Conservation (phyloP, 2,797 vertebrate species). For the Glossophaga mutica region DNA sequence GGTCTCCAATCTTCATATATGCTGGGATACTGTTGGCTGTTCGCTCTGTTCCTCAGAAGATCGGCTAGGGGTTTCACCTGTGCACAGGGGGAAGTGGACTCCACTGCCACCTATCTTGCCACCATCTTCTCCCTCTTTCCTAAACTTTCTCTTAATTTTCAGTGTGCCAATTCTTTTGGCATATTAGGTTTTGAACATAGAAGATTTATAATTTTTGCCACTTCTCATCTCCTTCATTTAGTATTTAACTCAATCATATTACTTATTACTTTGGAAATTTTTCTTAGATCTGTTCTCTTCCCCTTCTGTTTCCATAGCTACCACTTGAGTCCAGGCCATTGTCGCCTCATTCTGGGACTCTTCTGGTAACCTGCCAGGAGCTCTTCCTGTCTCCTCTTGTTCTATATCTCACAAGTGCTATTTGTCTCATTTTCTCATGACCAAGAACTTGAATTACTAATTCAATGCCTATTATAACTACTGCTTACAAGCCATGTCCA, state of each 20-base stretch:
- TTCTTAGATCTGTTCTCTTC: not conserved
- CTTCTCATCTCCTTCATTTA: not conserved
- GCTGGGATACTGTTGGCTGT: too few relatives aligned
- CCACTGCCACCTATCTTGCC: too few relatives aligned
- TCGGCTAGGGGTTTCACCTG: too few relatives aligned
- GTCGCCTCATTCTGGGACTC: not conserved
- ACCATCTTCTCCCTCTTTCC: not conserved
- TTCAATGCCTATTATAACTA: not conserved
- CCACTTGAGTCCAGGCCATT: not conserved
- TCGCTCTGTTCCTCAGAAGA: too few relatives aligned
- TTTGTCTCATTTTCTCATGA: not conserved
- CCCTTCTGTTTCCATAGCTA: constrained; percentile 51
- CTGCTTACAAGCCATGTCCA: not conserved
- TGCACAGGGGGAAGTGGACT: too few relatives aligned
- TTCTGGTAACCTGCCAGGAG: not conserved
- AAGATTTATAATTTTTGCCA: not conserved
- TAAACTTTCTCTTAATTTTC: not conserved
- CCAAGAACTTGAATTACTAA: not conserved
- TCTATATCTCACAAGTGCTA: not conserved
- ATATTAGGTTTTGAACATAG: not conserved
- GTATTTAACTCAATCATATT: not conserved
- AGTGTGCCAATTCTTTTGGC: not conserved
- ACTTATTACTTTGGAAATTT: not conserved
- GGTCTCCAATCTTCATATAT: too few relatives aligned
- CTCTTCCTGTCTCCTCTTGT: not conserved